These are phyloP conservation scores for Ochotona curzoniae DNA, from an alignment of 2,113 vertebrate species.

Conservation along the genomic window DNA sequence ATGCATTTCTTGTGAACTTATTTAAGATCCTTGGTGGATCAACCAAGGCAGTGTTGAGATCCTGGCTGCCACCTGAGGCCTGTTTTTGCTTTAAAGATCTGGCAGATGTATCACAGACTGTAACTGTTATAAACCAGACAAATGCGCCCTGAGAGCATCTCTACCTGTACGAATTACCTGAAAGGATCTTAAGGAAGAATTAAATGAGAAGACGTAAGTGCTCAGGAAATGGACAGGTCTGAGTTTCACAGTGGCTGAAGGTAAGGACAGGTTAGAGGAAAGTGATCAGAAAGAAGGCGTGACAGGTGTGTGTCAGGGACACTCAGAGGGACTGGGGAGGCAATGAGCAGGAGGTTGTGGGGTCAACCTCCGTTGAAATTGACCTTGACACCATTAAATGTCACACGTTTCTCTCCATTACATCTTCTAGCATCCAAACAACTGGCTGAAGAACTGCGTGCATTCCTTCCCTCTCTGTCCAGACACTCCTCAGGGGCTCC, in stretches of 20 bases:
- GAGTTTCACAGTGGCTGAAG: not conserved
- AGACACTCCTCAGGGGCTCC: too few species aligned
- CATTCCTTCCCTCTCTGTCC: not conserved
- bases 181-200: not conserved
- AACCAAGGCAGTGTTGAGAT: not conserved
- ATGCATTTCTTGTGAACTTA: too few species aligned
- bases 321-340: not conserved
- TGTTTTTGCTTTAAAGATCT: not conserved
- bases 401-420: not conserved
- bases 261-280: too few species aligned
- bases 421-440: not conserved
- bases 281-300: accelerated
- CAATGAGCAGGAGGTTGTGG: not conserved
- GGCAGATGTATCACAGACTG: not conserved
- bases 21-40: too few species aligned
- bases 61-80: too few species aligned
- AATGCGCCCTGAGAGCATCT: not conserved
- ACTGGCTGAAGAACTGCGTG: not conserved
- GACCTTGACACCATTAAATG: not conserved
- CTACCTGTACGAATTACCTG: not conserved
- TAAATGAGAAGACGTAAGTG: not conserved
- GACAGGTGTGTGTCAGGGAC: not conserved
- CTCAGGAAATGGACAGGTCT: not conserved
- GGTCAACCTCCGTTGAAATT: not conserved
- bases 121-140: not conserved